Base-by-base conservation (phyloP, 2,888 invertebrate genomes). In the Pachydiplax longipennis region DNA sequence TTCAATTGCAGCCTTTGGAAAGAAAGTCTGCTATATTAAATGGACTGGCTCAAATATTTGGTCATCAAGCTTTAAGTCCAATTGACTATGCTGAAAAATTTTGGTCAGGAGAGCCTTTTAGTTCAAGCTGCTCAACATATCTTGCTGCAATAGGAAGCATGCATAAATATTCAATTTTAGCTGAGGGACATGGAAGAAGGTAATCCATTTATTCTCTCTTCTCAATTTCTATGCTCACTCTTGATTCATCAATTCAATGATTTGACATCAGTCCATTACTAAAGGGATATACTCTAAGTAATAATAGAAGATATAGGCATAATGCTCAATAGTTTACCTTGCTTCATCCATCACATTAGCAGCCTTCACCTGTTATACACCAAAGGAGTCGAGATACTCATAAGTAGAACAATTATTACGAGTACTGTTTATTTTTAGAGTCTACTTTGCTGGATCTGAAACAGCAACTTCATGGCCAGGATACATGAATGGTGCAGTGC, bases 401-500 rank as follows among this genome's bases (percentile, higher is more conserved):
- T 18, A 53, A 53, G 53, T 53, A 18, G 15, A 53, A 18, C 18
- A 53, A 53, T 53, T 8, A 53, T 53, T 18, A 53, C 15, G 18
- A 53, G 18, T 44, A 44, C 53, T 18, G 2, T 1, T 48, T 61
- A 22, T 10, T 31, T 83, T 8, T 87, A 87, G 87, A 37, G 37
- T 87, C 4, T 35, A 61, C 37, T 87, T 87, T 61, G 87, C 87
- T 87, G 87, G 87, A 87, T 87, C 87, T 40, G 87, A 87, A 87
- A 87, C 87, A n/a, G 87, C 87, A 35, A 87, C 37, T 15, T 87
- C 87, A 65, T 87, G 87, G 87, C 87, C 87, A 61, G 87, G 87
- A 87, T 87, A 87, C 61, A 87, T 87, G 87, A 87, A 87, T 61
- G 87, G 87, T 37, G 87, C 87, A 87, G 87, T 87, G 1, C 87